Percentiles rank a stretch among this genome's conserved stretches.
Conservation (phyloP, 2,113 vertebrate species). For the Peromyscus leucopus region DNA sequence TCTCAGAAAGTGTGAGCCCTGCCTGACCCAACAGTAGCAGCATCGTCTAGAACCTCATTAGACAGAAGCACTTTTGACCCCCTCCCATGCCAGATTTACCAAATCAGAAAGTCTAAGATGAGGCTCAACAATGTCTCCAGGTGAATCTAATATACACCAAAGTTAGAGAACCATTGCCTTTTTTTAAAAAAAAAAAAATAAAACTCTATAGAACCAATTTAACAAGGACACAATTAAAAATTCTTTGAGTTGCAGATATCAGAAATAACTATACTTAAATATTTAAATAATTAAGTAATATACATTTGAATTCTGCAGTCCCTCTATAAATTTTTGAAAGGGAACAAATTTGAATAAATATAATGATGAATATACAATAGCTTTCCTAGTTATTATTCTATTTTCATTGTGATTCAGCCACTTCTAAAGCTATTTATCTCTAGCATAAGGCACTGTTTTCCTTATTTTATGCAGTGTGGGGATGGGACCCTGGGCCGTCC, state of each 20-base stretch:
- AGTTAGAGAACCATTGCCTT: neutral
- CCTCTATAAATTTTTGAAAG: constrained; percentile 39
- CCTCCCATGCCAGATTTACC: neutral
- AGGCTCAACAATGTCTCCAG: neutral
- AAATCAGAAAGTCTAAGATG: constrained; percentile 24
- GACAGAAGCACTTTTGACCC: neutral
- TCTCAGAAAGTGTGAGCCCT: neutral
- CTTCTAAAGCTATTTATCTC: constrained; percentile 4
- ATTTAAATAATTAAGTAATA: neutral
- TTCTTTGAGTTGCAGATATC: neutral
- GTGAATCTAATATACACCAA: neutral
- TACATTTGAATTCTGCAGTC: neutral
- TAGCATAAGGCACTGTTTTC: neutral
- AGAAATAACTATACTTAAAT: constrained; percentile 40
- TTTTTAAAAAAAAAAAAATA: neutral
- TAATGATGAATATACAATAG: neutral
- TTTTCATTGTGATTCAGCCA: neutral
- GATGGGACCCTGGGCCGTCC: neutral
- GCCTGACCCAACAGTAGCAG: neutral
- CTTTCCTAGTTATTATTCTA: neutral
- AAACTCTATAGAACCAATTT: neutral
- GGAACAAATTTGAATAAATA: neutral
- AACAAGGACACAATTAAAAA: neutral
- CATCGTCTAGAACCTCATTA: neutral
- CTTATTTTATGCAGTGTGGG: neutral